Evolutionary conservation across 37 sponge, comb jelly and placozoan genomes (phyloP).

Genomic region (Crambe crambe): DNA sequence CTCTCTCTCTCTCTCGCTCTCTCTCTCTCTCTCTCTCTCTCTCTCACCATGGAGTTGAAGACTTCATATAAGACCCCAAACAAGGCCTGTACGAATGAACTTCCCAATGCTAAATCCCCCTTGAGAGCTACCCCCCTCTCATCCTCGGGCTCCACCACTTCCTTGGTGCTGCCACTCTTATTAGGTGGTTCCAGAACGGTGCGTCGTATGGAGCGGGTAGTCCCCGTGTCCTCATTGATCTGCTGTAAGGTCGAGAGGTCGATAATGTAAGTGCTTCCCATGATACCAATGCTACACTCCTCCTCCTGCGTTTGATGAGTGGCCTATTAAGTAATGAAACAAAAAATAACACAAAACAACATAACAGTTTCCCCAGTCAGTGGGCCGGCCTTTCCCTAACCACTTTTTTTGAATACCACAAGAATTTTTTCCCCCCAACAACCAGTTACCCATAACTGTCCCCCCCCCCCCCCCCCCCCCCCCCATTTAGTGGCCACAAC

Average conservation of each 20-base stretch:
- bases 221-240: slow-evolving; percentile 87
- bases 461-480: neutral
- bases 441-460: neutral
- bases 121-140: slow-evolving; percentile 32
- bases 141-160: slow-evolving; percentile 36
- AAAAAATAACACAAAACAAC: slow-evolving; percentile 1
- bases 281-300: slow-evolving; percentile 68
- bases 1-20: neutral
- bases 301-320: slow-evolving; percentile 68
- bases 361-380: neutral
- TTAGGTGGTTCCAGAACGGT: slow-evolving; percentile 24
- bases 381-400: neutral
- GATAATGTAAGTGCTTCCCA: slow-evolving; percentile 74
- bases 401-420: neutral
- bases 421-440: too few relatives aligned
- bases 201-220: slow-evolving; percentile 56
- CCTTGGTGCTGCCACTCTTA: slow-evolving; percentile 21
- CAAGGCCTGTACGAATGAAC: slow-evolving; percentile 43
- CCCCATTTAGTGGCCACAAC: neutral
- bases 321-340: slow-evolving; percentile 23
- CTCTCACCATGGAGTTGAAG: slow-evolving; percentile 63
- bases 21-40: slow-evolving; percentile 5
- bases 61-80: slow-evolving; percentile 72
- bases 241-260: slow-evolving; percentile 80
- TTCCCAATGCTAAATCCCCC: slow-evolving; percentile 30